phyloP scores from a whole-genome alignment of 92 coral and sea anemone genomes.

The Porites rus region DNA sequence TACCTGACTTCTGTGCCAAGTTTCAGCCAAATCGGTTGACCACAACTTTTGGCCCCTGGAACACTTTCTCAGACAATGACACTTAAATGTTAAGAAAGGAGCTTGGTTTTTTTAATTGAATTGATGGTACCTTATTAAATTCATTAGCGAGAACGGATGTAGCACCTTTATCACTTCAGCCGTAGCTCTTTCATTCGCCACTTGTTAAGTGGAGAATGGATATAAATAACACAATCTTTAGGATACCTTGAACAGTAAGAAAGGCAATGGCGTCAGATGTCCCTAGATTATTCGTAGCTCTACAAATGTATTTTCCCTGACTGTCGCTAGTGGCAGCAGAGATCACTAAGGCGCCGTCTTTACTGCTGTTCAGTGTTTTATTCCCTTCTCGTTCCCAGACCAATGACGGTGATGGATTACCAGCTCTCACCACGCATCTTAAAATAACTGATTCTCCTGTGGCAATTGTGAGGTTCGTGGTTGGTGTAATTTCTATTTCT shows the following conservation, averaged over 20 bases:
- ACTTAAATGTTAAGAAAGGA: too few species aligned
- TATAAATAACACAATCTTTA: too few species aligned
- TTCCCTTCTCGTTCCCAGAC: conserved; percentile 69
- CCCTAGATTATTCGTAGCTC: conserved; percentile 79
- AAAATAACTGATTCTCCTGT: conserved; percentile 84
- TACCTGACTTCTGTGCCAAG: too few species aligned
- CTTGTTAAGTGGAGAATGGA: too few species aligned
- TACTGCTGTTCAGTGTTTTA: conserved; percentile 56
- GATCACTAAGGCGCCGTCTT: conserved; percentile 75
- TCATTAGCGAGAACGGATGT: too few species aligned
- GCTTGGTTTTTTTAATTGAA: too few species aligned
- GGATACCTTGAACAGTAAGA: conserved; percentile 71
- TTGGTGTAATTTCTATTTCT: conserved; percentile 79
- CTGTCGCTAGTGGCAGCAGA: conserved; percentile 72
- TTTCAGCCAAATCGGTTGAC: too few species aligned
- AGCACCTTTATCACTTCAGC: too few species aligned
- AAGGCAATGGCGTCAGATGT: conserved; percentile 72
- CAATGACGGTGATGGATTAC: conserved; percentile 78
- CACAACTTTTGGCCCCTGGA: too few species aligned
- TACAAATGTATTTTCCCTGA: conserved; percentile 86
- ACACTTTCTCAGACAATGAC: too few species aligned
- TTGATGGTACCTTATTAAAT: too few species aligned
- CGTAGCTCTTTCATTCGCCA: too few species aligned
- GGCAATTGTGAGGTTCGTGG: conserved; percentile 65
- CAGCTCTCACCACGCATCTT: conserved; percentile 77